These are phyloP conservation scores for Opisthograptis luteolata DNA, from an alignment of 2,888 invertebrate species.

Conservation along the genomic window DNA sequence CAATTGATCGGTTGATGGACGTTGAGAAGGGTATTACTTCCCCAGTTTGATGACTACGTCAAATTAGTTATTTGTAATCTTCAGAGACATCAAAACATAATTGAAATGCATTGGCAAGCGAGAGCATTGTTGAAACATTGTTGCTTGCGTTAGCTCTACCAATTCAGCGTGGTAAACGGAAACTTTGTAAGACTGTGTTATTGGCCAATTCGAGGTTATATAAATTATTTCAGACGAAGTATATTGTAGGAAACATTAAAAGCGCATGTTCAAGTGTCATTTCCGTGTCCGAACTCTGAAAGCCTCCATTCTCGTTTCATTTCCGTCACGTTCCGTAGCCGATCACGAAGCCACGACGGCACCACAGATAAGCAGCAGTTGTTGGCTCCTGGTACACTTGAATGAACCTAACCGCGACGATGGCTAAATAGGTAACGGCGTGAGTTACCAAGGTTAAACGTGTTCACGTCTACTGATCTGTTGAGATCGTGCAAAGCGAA, in stretches of 20 bases:
- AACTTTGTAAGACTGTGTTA: background rate
- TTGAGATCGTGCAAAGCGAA: slow-evolving; percentile 25
- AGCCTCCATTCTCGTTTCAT: slow-evolving; percentile 29
- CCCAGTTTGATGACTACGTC: background rate
- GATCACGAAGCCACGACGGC: slow-evolving; percentile 42
- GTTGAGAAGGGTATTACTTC: slow-evolving; percentile 4
- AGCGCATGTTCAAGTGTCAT: slow-evolving; percentile 39
- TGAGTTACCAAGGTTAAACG: slow-evolving; percentile 33
- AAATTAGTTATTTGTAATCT: slow-evolving; percentile 1
- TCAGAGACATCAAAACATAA: background rate
- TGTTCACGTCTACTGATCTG: slow-evolving; percentile 9
- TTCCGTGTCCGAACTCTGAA: slow-evolving; percentile 42
- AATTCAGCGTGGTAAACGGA: background rate
- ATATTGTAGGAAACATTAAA: slow-evolving; percentile 31
- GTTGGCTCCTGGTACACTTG: slow-evolving; percentile 37
- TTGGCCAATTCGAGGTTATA: slow-evolving; percentile 24
- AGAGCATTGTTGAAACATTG: background rate
- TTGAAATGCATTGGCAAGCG: background rate
- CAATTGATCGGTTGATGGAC: background rate
- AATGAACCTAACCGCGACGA: slow-evolving; percentile 36
- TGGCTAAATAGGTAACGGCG: slow-evolving; percentile 37
- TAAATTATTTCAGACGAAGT: slow-evolving; percentile 19
- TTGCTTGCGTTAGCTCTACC: background rate
- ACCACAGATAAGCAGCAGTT: slow-evolving; percentile 17
- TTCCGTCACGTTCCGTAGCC: slow-evolving; percentile 24